Evolutionary conservation across 2,113 vertebrate genomes (phyloP).

Genomic region (Myotis davidii): DNA sequence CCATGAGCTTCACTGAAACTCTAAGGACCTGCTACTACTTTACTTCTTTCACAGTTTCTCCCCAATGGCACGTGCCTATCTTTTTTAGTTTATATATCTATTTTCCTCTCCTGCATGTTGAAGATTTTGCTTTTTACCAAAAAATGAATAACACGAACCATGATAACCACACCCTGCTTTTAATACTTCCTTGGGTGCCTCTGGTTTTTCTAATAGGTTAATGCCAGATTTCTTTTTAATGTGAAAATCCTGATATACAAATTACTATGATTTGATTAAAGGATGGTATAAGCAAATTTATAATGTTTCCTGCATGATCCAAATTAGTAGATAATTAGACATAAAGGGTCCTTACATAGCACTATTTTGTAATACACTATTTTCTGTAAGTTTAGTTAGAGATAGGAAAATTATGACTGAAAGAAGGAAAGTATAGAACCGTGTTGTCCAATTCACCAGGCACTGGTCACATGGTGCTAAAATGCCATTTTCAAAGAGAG

Average conservation of each 20-base stretch:
- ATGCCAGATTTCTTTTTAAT: constrained; percentile 8
- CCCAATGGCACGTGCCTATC: neutral
- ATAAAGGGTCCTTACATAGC: neutral
- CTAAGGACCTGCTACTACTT: neutral
- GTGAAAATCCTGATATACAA: neutral
- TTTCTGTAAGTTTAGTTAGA: neutral
- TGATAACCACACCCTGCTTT: neutral
- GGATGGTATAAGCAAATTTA: neutral
- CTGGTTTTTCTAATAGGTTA: neutral
- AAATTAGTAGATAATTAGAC: neutral
- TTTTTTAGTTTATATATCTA: neutral
- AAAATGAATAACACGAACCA: neutral
- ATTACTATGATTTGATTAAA: neutral
- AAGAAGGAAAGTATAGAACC: neutral
- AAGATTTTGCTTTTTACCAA: constrained; percentile 23
- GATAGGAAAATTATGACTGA: neutral
- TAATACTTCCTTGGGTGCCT: neutral
- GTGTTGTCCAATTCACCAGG: neutral
- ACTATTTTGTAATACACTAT: neutral
- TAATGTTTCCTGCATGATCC: neutral
- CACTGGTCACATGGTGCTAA: neutral
- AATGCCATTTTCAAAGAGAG: neutral
- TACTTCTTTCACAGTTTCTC: neutral
- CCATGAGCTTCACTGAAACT: neutral
- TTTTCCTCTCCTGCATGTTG: neutral